Conservation (phyloP, 2,888 invertebrate species). For the Lymantria monacha region DNA sequence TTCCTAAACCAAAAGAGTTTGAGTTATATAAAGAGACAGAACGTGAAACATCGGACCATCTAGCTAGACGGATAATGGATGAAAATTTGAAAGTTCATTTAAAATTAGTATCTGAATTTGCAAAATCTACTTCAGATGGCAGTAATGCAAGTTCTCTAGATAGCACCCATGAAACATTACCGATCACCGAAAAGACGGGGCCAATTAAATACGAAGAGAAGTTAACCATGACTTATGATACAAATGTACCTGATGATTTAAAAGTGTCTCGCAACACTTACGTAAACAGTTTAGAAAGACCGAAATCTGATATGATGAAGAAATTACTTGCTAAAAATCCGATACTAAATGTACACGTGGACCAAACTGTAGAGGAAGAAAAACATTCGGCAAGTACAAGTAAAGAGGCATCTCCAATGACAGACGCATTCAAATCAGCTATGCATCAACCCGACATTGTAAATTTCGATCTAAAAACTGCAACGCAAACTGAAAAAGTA, state of each 20-base stretch:
- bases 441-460: slow-evolving; percentile 78
- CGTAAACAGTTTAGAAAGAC: slow-evolving; percentile 83
- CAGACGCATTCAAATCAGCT: slow-evolving; percentile 68
- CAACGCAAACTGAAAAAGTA: slow-evolving; percentile 51
- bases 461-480: slow-evolving; percentile 70
- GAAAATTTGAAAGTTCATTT: slow-evolving; percentile 76
- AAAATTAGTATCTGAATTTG: slow-evolving; percentile 74
- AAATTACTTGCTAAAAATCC: slow-evolving; percentile 80
- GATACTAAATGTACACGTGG: slow-evolving; percentile 71
- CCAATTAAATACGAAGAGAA: slow-evolving; percentile 70
- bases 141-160: slow-evolving; percentile 71
- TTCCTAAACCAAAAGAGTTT: slow-evolving; percentile 47
- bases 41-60: slow-evolving; percentile 72
- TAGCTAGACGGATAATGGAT: slow-evolving; percentile 73
- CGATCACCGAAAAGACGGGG: slow-evolving; percentile 44
- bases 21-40: slow-evolving; percentile 52
- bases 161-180: slow-evolving; percentile 55
- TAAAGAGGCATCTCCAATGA: slow-evolving; percentile 52
- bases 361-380: slow-evolving; percentile 51
- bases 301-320: slow-evolving; percentile 84
- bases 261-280: slow-evolving; percentile 84
- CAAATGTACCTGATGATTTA: slow-evolving; percentile 84
- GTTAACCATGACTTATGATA: slow-evolving; percentile 75
- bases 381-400: slow-evolving; percentile 58
- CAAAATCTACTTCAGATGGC: slow-evolving; percentile 74